These are phyloP conservation scores for Caenorhabditis parvicauda DNA, from an alignment of 2,888 invertebrate species.

Conservation along the genomic window DNA sequence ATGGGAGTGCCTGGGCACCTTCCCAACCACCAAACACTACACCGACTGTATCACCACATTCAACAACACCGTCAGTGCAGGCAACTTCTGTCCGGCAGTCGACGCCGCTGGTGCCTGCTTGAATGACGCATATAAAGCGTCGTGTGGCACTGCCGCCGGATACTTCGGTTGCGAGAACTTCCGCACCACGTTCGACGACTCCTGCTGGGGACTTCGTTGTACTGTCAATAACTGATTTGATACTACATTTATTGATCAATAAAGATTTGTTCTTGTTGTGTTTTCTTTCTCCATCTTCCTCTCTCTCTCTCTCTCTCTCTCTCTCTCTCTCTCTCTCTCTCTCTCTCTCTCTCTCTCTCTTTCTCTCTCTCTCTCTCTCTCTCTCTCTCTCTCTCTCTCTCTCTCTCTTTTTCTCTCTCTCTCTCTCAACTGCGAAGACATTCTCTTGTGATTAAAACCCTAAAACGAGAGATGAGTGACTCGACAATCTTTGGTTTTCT, in stretches of 20 bases:
- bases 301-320: neutral
- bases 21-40: slow-evolving; percentile 22
- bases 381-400: too few species aligned
- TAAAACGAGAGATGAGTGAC: too few species aligned
- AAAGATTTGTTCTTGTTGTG: neutral
- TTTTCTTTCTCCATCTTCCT: neutral
- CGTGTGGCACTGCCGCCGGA: slow-evolving; percentile 34
- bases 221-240: slow-evolving; percentile 6
- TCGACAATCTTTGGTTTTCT: too few species aligned
- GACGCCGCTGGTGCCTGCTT: slow-evolving; percentile 28
- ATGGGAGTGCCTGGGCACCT: slow-evolving; percentile 25
- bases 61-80: slow-evolving; percentile 30
- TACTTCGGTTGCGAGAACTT: slow-evolving; percentile 48
- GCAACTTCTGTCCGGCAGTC: slow-evolving; percentile 39
- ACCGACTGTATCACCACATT: slow-evolving; percentile 28
- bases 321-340: too few species aligned
- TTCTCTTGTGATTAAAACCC: too few species aligned
- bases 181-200: slow-evolving; percentile 42
- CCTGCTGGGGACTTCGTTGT: slow-evolving; percentile 38
- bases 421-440: too few species aligned
- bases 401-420: too few species aligned
- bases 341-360: too few species aligned
- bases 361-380: too few species aligned
- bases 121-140: slow-evolving; percentile 27
- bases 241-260: neutral